These are phyloP conservation scores for Globicephala melas DNA, from an alignment of 2,113 vertebrate genomes.

Conservation along the genomic window DNA sequence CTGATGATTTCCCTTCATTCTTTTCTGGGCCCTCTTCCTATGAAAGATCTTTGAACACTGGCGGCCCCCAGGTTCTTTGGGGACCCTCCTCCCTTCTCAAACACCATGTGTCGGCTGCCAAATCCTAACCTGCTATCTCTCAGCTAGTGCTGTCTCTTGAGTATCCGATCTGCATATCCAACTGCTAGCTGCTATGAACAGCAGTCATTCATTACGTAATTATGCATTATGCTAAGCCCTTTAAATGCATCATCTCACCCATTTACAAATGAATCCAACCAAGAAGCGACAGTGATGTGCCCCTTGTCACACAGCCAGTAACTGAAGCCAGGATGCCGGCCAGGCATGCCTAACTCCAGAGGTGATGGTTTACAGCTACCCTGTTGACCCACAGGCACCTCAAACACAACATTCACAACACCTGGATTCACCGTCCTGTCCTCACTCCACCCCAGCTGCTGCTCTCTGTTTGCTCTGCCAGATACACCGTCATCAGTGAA, in stretches of 20 bases:
- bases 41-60: not conserved
- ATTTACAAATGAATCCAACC: not conserved
- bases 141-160: not conserved
- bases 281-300: not conserved
- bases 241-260: not conserved
- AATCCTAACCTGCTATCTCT: constrained; percentile 7
- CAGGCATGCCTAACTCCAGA: not conserved
- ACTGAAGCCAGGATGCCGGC: not conserved
- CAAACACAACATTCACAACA: not conserved
- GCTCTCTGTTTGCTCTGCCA: not conserved
- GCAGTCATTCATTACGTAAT: not conserved
- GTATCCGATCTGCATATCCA: not conserved
- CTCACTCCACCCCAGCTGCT: not conserved
- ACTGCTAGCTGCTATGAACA: not conserved
- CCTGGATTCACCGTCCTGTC: not conserved
- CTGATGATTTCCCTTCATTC: not conserved
- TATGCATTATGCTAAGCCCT: not conserved
- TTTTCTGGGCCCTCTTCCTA: not conserved
- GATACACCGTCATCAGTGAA: not conserved
- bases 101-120: not conserved
- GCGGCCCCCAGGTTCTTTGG: not conserved
- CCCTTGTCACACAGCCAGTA: not conserved
- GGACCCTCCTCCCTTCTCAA: not conserved
- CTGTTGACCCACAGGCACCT: not conserved
- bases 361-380: not conserved